Base-by-base conservation (phyloP, 1,140 invertebrate genomes). In the Trachelipus rathkii region DNA sequence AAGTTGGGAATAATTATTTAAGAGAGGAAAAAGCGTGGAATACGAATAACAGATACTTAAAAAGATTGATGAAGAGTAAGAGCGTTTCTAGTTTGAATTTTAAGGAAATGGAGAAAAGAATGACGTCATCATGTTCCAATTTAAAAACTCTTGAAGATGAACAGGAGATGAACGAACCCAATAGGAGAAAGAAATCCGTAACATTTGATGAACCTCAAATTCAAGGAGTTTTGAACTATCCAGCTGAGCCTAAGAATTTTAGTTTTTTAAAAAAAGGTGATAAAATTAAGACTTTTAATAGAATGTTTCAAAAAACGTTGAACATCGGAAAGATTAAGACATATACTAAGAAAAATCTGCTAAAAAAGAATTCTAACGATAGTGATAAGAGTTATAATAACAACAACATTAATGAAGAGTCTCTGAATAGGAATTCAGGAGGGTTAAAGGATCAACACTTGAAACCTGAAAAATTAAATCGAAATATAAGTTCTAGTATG, bases 181-280 rank as follows among this genome's bases (percentile, higher is more conserved):
- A 60, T 6, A 33, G 33, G 50, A 60, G 50, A 60, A 60, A 60
- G 19, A 60, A 60, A 60, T 60, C 50, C 2, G 50, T 60, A 13
- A 60, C 50, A 60, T 60, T 60, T 19, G 50, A 60, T 60, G 50
- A 60, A 60, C 50, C 50, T 1, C 50, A 60, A 60, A 60, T 60
- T 60, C 11, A 60, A 19, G 19, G 50, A 60, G 19, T 60, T 60
- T 15, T 60, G 50, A 60, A 19, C 50, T 60, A 60, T 60, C 19
- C 50, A 8, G 11, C 50, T 19, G 11, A 60, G 19, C 50, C 50
- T 15, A 60, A 60, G 19, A 13, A 60, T 13, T 19, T 3, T 1
- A 13, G 19, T 60, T 60, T 60, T 19, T 60, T 60, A 19, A 60
- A n/a, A n/a, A n/a, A 60, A 19, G 19, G 50, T 15, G 19, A 13